Evolutionary conservation across 1,140 invertebrate species (phyloP).

Genomic region (Varroa destructor): DNA sequence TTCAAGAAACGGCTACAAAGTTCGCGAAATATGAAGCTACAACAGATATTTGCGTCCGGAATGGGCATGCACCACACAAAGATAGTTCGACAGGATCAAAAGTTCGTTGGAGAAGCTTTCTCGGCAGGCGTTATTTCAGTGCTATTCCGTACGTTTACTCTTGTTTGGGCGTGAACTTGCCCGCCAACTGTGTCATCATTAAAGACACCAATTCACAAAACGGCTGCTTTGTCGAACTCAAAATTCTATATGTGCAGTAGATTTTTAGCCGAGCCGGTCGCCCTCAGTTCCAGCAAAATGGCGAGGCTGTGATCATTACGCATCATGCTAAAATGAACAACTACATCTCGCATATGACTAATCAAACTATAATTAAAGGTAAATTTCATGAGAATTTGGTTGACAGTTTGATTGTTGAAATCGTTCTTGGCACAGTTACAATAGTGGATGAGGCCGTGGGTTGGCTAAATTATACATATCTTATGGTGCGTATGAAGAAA

Average conservation of each 20-base stretch:
- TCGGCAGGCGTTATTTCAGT: constrained; percentile 76
- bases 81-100: constrained; percentile 68
- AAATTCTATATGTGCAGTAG: constrained; percentile 94
- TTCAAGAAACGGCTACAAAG: constrained; percentile 45
- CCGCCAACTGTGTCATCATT: constrained; percentile 55
- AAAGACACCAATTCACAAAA: constrained; percentile 90
- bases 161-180: constrained; percentile 98
- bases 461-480: constrained; percentile 94
- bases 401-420: constrained; percentile 97
- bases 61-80: constrained; percentile 95
- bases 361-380: constrained; percentile 95
- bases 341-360: constrained; percentile 83
- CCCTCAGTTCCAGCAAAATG: constrained; percentile 58
- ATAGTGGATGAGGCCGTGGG: constrained; percentile 89
- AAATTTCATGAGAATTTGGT: constrained; percentile 79
- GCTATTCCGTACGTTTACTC: constrained; percentile 87
- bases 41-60: constrained; percentile 68
- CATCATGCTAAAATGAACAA: constrained; percentile 78
- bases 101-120: constrained; percentile 75
- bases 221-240: constrained; percentile 83
- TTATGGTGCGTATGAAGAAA: constrained; percentile 80
- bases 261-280: constrained; percentile 95
- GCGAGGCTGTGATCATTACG: constrained; percentile 92
- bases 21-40: constrained; percentile 59
- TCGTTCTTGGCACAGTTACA: constrained; percentile 80